These are phyloP conservation scores for Andrena flavipes DNA, from an alignment of 2,888 invertebrate genomes.

Conservation along the genomic window DNA sequence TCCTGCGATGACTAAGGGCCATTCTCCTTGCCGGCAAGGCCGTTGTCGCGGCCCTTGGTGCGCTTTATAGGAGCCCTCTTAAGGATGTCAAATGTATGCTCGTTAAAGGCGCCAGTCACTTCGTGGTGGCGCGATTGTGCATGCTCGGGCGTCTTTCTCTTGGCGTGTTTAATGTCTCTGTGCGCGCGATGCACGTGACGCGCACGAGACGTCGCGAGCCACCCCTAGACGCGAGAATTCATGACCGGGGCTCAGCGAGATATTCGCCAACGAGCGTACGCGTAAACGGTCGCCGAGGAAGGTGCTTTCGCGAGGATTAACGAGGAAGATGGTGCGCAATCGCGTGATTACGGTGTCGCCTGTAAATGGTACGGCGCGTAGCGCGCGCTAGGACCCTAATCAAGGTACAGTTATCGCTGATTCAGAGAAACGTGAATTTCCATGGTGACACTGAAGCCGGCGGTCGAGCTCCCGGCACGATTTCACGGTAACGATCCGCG, in stretches of 20 bases:
- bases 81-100: slow-evolving; percentile 65
- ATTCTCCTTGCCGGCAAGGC: slow-evolving; percentile 71
- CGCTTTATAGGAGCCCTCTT: slow-evolving; percentile 62
- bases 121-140: slow-evolving; percentile 32
- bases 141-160: slow-evolving; percentile 28
- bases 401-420: slow-evolving; percentile 47
- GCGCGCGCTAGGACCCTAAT: slow-evolving; percentile 10
- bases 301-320: background rate
- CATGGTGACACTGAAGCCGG: slow-evolving; percentile 1
- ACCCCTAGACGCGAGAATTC: slow-evolving; percentile 52
- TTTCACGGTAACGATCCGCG: slow-evolving; percentile 38
- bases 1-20: slow-evolving; percentile 78
- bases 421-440: slow-evolving; percentile 43
- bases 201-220: slow-evolving; percentile 43
- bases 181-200: background rate
- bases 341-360: slow-evolving; percentile 17
- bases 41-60: slow-evolving; percentile 71
- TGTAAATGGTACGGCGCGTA: slow-evolving; percentile 12
- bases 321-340: background rate
- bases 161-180: slow-evolving; percentile 33
- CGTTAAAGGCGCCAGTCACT: slow-evolving; percentile 71
- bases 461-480: slow-evolving; percentile 6
- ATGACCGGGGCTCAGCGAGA: slow-evolving; percentile 20
- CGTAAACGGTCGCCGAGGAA: background rate
- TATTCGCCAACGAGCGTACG: slow-evolving; percentile 48